phyloP scores from a whole-genome alignment of 1,140 invertebrate genomes.

The Drosophila insularis region DNA sequence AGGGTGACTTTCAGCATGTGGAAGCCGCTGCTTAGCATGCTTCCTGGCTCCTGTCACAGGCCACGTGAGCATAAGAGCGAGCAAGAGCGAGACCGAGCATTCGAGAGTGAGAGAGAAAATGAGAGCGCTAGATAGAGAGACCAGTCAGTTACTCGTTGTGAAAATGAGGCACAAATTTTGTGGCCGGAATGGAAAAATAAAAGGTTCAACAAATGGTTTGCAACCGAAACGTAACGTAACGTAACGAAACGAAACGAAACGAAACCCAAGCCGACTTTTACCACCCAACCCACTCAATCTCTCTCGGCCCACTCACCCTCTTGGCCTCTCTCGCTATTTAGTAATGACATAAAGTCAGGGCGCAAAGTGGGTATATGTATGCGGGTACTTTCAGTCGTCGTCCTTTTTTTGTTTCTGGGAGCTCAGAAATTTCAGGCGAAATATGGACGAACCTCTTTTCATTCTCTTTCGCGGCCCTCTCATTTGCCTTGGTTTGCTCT shows the following conservation, averaged over 20 bases:
- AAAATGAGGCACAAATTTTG: conserved; percentile 77
- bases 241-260: conserved; percentile 36
- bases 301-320: too few relatives aligned
- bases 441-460: neutral
- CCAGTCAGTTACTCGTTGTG: conserved; percentile 30
- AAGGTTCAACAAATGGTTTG: conserved; percentile 79
- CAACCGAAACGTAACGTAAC: conserved; percentile 51
- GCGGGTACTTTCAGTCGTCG: neutral
- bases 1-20: conserved; percentile 76
- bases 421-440: conserved; percentile 5
- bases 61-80: conserved; percentile 67
- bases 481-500: conserved; percentile 11
- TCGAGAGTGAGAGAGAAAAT: conserved; percentile 10
- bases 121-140: conserved; percentile 1
- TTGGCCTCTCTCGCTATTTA: conserved; percentile 55
- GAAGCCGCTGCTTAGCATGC: conserved; percentile 76
- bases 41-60: conserved; percentile 60
- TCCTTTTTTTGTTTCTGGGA: conserved; percentile 14
- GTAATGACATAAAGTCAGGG: conserved; percentile 66
- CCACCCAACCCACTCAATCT: conserved; percentile 1
- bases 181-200: conserved; percentile 58
- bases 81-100: conserved; percentile 14
- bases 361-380: neutral
- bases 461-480: conserved; percentile 22
- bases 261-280: neutral